Percentiles rank a stretch among this genome's conserved stretches.
Conservation (phyloP, 2,888 invertebrate species). For the Aphelenchoides bicaudatus region DNA sequence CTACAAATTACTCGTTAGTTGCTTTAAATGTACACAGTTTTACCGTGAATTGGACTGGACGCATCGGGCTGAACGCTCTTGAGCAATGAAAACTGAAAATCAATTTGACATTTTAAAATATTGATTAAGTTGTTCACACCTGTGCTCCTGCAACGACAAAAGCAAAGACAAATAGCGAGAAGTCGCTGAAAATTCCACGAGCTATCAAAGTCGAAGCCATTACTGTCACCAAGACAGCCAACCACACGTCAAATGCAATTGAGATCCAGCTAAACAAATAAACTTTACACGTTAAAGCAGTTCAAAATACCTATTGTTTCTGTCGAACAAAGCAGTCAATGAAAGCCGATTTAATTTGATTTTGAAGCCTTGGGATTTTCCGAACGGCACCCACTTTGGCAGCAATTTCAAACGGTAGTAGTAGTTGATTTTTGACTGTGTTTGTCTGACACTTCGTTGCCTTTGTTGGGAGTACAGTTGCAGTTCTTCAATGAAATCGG, state of each 20-base stretch:
- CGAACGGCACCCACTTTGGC: constrained; percentile 36
- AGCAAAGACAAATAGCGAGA: constrained; percentile 88
- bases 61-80: constrained; percentile 95
- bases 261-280: constrained; percentile 77
- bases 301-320: too few relatives aligned
- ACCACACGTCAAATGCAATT: constrained; percentile 75
- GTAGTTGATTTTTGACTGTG: constrained; percentile 41
- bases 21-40: constrained; percentile 20
- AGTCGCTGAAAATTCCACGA: constrained; percentile 80
- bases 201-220: constrained; percentile 62
- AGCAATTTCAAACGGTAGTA: constrained; percentile 53
- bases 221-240: constrained; percentile 80
- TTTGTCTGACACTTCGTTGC: constrained; percentile 24
- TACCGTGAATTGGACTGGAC: constrained; percentile 86
- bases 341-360: constrained; percentile 74
- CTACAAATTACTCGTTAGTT: constrained; percentile 37
- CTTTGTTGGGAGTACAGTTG: constrained; percentile 21
- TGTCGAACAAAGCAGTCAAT: constrained; percentile 83
- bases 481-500: constrained; percentile 14
- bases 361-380: constrained; percentile 41
- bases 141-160: constrained; percentile 96
- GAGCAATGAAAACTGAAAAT: constrained; percentile 68
- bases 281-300: too few relatives aligned
- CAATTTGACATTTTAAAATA: background rate
- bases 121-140: constrained; percentile 65